phyloP scores from a whole-genome alignment of 2,888 invertebrate genomes.

The Neoitamus cyanurus region DNA sequence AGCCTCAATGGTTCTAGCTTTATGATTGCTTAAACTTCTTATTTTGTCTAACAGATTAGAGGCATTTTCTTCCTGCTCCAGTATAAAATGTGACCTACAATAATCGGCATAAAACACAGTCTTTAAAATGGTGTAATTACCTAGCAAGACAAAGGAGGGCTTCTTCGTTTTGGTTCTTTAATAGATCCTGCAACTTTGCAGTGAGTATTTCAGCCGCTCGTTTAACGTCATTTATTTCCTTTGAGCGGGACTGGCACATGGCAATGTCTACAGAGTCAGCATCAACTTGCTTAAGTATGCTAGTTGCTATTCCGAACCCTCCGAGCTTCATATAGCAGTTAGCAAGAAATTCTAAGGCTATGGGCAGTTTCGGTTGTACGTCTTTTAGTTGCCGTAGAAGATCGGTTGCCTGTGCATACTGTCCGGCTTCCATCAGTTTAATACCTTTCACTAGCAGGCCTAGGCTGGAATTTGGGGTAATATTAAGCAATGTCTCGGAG shows the following conservation, averaged over 20 bases:
- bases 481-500: conserved; percentile 68
- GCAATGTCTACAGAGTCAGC: conserved; percentile 53
- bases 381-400: conserved; percentile 65
- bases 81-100: conserved; percentile 58
- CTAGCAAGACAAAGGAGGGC: background rate
- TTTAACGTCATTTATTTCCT: conserved; percentile 60
- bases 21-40: background rate
- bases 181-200: background rate
- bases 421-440: conserved; percentile 67
- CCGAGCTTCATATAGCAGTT: conserved; percentile 67
- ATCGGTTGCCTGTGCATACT: conserved; percentile 71
- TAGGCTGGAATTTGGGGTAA: conserved; percentile 72
- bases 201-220: conserved; percentile 65
- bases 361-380: conserved; percentile 65
- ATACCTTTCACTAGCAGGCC: conserved; percentile 74
- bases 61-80: conserved; percentile 54
- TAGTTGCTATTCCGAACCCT: conserved; percentile 68
- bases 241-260: conserved; percentile 59
- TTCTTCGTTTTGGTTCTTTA: background rate
- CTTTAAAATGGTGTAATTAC: background rate
- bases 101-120: background rate
- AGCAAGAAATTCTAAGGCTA: conserved; percentile 68
- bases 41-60: conserved; percentile 31
- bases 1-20: conserved; percentile 51
- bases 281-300: conserved; percentile 57